These are phyloP conservation scores for Drosophila nr. perissopoda DNA, from an alignment of 2,888 invertebrate genomes.

Conservation along the genomic window DNA sequence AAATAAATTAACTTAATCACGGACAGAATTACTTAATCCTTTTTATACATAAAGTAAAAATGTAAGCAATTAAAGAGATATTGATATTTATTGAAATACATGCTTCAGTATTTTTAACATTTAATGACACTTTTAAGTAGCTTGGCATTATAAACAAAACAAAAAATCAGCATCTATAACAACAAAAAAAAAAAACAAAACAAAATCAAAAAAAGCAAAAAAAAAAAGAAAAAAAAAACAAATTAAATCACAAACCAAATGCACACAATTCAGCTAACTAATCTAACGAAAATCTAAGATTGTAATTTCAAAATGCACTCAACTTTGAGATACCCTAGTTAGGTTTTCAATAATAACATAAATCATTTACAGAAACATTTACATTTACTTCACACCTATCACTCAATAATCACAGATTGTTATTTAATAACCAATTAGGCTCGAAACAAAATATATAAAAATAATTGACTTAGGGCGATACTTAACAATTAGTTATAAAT, in stretches of 20 bases:
- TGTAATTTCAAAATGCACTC: constrained; percentile 1
- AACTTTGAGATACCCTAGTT: constrained; percentile 23
- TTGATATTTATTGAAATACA: constrained; percentile 73
- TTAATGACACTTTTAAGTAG: constrained; percentile 67
- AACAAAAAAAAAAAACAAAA: background rate
- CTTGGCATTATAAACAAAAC: constrained; percentile 41
- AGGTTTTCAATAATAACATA: constrained; percentile 5
- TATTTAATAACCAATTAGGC: constrained; percentile 4
- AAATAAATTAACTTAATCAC: constrained; percentile 68
- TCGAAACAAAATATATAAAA: background rate
- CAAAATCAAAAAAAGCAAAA: constrained; percentile 4
- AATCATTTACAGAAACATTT: constrained; percentile 12
- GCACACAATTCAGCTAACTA: constrained; percentile 41
- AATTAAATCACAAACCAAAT: constrained; percentile 52
- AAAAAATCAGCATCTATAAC: constrained; percentile 20
- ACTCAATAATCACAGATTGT: constrained; percentile 8
- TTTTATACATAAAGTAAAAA: constrained; percentile 56
- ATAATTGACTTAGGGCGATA: constrained; percentile 1
- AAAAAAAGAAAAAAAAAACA: constrained; percentile 9
- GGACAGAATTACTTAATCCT: constrained; percentile 80
- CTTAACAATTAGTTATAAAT: constrained; percentile 1
- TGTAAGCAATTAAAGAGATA: constrained; percentile 62
- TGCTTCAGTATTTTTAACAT: constrained; percentile 81
- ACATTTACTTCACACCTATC: background rate
- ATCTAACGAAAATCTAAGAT: constrained; percentile 16